phyloP scores from a whole-genome alignment of 2,888 invertebrate species.

The Acanthosepion pharaonis region DNA sequence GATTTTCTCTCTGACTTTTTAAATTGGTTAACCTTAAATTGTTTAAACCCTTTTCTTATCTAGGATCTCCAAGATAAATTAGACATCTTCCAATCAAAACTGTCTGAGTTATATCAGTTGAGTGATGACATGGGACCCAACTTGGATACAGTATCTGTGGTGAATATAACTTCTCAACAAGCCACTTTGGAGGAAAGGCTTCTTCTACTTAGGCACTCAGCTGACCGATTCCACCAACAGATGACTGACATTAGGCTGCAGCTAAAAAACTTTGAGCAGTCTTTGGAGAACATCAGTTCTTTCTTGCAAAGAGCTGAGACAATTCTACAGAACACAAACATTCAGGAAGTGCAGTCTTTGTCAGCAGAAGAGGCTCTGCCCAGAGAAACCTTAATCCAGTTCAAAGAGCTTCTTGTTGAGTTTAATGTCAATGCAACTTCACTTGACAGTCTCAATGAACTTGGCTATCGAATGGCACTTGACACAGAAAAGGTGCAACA shows the following conservation, averaged over 20 bases:
- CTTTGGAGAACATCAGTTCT: conserved; percentile 61
- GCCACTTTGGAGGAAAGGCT: conserved; percentile 67
- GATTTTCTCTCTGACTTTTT: too few relatives aligned
- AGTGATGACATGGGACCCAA: conserved; percentile 67
- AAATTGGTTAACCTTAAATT: background rate
- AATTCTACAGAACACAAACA: conserved; percentile 62
- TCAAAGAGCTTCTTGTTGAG: conserved; percentile 57
- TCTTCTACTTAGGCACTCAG: conserved; percentile 62
- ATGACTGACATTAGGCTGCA: conserved; percentile 63
- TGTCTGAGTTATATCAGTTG: conserved; percentile 76
- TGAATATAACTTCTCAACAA: conserved; percentile 66
- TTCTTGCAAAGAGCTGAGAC: conserved; percentile 64
- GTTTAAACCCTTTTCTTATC: conserved; percentile 48
- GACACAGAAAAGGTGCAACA: conserved; percentile 61
- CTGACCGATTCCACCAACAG: conserved; percentile 61
- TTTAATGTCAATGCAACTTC: conserved; percentile 57
- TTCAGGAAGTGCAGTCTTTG: conserved; percentile 52
- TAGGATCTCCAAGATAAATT: conserved; percentile 67
- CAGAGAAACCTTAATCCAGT: conserved; percentile 62
- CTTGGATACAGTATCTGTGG: conserved; percentile 67
- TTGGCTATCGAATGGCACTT: conserved; percentile 69
- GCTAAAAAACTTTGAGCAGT: conserved; percentile 63
- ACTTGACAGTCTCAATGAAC: conserved; percentile 69
- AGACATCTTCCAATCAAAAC: conserved; percentile 63
- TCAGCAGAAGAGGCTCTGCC: conserved; percentile 64